Evolutionary conservation across 1,140 invertebrate genomes (phyloP).

Genomic region (Apis mellifera): Amel_HAv3.1 CM009931.2:5351001-5351500

Average conservation of each 20-base stretch:
- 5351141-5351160: not conserved
- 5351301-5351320: no score
- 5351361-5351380: not conserved
- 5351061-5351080: not conserved
- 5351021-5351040: slow-evolving; percentile 12
- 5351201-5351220: not conserved
- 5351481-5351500: not conserved
- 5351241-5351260: no score
- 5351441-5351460: not conserved
- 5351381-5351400: not conserved
- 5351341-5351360: not conserved
- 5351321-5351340: no score
- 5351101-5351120: not conserved
- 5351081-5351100: not conserved
- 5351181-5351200: not conserved
- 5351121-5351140: no score
- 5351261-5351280: no score
- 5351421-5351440: not conserved
- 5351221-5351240: no score
- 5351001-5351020: not conserved
- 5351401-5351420: not conserved
- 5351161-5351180: no score
- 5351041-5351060: not conserved
- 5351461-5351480: not conserved
- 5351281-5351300: no score